Base-by-base conservation (phyloP, 2,888 invertebrate species). In the Catocala fraxini region DNA sequence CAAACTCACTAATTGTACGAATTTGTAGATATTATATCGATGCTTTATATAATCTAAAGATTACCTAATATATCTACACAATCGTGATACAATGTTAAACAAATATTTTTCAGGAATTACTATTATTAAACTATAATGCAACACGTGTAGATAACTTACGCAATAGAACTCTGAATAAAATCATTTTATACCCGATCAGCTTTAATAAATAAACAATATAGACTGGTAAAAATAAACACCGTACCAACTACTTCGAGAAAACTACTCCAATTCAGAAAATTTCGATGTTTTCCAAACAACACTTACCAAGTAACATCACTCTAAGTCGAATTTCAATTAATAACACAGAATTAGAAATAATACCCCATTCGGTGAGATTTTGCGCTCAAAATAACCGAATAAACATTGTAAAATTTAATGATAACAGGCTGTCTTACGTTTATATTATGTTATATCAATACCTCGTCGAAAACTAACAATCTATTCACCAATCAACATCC, bases 361-460 rank as follows among this genome's bases (percentile, higher is more conserved):
- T 54, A 71, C 73, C 68, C 69, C 66, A 75, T 76, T 80, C 77
- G 76, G 77, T 73, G 72, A 74, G 79, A 80, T 79, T 77, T 77
- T 74, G 70, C 74, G 76, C 82, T 82, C 74, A 81, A 84, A 86
- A 85, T 86, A 87, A 78, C 71, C 67, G 68, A 73, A 82, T 83
- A 86, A 85, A 87, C 85, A 85, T 79, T 79, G 81, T 86, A 80
- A 81, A 85, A 79, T 85, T 82, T 86, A 83, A 83, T 82, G 77
- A 71, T 76, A 82, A 78, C 77, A 79, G 73, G 72, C 71, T 56
- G 63, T 63, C 64, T 71, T 67, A 70, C 65, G 47, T 56, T 59
- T 52, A 56, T 42, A 75, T 60, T 74, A 70, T 54, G 63, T 48
- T 56, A 65, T 52, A 49, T 12, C 13, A 1, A 15, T 61, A 47